Evolutionary conservation across 1,140 invertebrate genomes (phyloP), one percentile per base, ranked within the genome.

Genomic region (Pachypsylla venusta): DNA sequence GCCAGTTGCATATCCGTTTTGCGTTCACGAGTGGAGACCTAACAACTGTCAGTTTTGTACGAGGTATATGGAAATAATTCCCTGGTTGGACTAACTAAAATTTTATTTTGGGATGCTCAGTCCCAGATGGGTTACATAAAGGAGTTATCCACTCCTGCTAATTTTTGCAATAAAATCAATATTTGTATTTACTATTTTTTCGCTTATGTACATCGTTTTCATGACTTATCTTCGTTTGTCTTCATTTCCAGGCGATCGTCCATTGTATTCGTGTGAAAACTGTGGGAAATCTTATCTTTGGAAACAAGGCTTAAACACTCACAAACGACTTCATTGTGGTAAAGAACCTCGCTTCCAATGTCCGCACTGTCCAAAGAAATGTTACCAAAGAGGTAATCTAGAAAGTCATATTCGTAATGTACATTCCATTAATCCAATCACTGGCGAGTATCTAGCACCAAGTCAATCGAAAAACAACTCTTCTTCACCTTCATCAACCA

Each of bases 201-300:
- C n/a, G n/a, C n/a, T n/a, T n/a, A n/a, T n/a, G n/a, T n/a, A n/a
- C n/a, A n/a, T n/a, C n/a, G n/a, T n/a, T n/a, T n/a, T n/a, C n/a
- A n/a, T n/a, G 10, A 10, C 30, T 35, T 16, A 10, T 35, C 30
- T 48, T 19, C 42, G 16, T 19, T 48, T 22, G n/a, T 48, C 4
- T 48, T 22, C 4, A 19, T 19, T 48, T 22, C 22, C 42, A 48
- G 42, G 42, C 22, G 42, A 48, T 48, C 42, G 42, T n/a, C 42
- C 42, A 4, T 22, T 48, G n/a, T 48, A 48, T 22, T 27, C 65
- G 26, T 62, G 63, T 54, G 26, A 58, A 12, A 24, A 25, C 20
- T 73, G 71, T 60, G 69, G 70, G 20, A 67, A 71, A 20, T 57
- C 54, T 14, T 68, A 68, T 53, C 59, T 60, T 19, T 64, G 60